Evolutionary conservation across 2,797 vertebrate species (phyloP).

Genomic region (Neopelma chrysocephalum): DNA sequence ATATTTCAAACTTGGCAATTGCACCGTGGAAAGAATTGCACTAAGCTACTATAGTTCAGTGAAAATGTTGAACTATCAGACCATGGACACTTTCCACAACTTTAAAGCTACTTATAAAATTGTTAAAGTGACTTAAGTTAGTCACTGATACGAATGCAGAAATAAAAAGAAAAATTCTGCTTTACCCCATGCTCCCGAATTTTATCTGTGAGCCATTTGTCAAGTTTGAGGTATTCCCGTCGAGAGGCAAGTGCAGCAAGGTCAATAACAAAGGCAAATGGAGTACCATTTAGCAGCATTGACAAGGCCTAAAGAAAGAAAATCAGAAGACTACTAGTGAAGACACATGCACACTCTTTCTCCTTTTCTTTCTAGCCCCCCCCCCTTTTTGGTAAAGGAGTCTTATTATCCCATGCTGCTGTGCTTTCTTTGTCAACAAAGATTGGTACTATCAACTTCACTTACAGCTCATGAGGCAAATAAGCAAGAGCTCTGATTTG

Average conservation of each 20-base stretch:
- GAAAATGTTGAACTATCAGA: not conserved
- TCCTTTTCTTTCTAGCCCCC: not conserved
- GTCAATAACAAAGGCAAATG: slow-evolving; percentile 99
- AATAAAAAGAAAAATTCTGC: slow-evolving; percentile 61
- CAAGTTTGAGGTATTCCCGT: slow-evolving; percentile 99
- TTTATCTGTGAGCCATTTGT: slow-evolving; percentile 99
- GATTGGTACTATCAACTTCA: not conserved
- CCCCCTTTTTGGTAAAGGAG: not conserved
- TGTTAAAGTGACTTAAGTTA: slow-evolving; percentile 12
- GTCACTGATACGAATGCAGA: slow-evolving; percentile 27
- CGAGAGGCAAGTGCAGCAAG: slow-evolving; percentile 99
- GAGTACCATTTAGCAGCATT: slow-evolving; percentile 99
- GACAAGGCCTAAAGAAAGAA: slow-evolving; percentile 89
- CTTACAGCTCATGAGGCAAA: not conserved
- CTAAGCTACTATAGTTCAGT: slow-evolving; percentile 24
- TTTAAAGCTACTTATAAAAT: slow-evolving; percentile 21
- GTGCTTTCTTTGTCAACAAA: not conserved
- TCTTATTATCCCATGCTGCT: slow-evolving; percentile 1
- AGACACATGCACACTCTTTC: not conserved
- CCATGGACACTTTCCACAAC: not conserved
- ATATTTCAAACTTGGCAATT: slow-evolving; percentile 52
- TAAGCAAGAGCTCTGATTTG: not conserved
- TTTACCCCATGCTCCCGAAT: slow-evolving; percentile 98
- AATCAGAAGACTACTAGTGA: slow-evolving; percentile 60
- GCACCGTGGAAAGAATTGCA: slow-evolving; percentile 9